phyloP scores from a whole-genome alignment of 2,113 vertebrate genomes.

The Apaloderma vittatum region DNA sequence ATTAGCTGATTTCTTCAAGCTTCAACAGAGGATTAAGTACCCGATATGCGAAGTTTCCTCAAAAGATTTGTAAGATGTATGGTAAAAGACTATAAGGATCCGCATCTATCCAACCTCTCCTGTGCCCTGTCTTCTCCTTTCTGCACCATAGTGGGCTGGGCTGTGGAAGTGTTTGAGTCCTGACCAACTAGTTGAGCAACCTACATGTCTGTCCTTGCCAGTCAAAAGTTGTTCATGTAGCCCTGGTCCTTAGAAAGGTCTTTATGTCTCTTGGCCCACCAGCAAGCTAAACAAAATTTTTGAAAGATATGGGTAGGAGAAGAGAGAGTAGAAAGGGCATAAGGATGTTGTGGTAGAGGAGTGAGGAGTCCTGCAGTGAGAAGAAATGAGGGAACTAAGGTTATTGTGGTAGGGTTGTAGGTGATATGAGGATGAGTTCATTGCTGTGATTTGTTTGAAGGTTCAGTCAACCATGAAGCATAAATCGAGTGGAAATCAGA shows the following conservation, averaged over 20 bases:
- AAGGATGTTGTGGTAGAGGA: neutral
- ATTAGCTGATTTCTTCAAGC: neutral
- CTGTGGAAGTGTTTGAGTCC: neutral
- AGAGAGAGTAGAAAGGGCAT: neutral
- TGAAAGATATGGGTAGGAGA: neutral
- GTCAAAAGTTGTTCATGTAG: neutral
- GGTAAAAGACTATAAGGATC: neutral
- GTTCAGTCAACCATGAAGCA: neutral
- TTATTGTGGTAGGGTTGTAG: neutral
- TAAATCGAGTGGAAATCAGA: conserved; percentile 20
- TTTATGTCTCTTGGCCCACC: neutral
- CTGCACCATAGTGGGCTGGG: neutral
- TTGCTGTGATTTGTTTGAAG: neutral
- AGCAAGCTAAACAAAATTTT: neutral
- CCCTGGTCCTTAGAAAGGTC: neutral
- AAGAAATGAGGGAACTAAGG: neutral
- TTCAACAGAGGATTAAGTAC: neutral
- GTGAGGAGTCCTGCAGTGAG: neutral
- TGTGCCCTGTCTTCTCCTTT: neutral
- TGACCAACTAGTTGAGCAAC: neutral
- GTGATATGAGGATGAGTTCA: conserved; percentile 13
- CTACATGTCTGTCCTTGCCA: rapidly evolving
- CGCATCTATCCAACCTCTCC: neutral
- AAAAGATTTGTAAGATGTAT: neutral
- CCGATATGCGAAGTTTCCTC: neutral